Evolutionary conservation across 2,888 invertebrate species (phyloP).

Genomic region (Catocala sponsa): DNA sequence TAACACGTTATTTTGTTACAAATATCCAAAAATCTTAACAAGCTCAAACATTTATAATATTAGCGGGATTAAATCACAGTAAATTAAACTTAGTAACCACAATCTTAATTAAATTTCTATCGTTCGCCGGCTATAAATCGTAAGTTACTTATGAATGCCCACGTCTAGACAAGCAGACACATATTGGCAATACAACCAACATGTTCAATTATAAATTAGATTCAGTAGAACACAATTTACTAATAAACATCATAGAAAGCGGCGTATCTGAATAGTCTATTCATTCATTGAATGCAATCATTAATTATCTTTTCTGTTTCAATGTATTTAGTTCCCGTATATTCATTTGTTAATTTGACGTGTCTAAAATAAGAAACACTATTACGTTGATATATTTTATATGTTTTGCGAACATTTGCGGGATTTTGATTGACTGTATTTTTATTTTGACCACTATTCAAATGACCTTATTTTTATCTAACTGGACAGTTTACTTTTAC

Average conservation of each 20-base stretch:
- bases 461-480: too few relatives aligned
- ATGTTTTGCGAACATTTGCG: conserved; percentile 27
- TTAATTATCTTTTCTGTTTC: conserved; percentile 65
- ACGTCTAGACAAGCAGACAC: conserved; percentile 36
- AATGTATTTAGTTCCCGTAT: conserved; percentile 55
- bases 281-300: conserved; percentile 64
- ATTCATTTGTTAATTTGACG: conserved; percentile 56
- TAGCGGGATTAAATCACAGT: too few relatives aligned
- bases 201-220: conserved; percentile 60
- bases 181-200: conserved; percentile 45
- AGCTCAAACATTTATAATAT: too few relatives aligned
- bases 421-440: conserved; percentile 18
- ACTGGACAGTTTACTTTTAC: too few relatives aligned
- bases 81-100: neutral
- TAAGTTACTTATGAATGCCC: conserved; percentile 45
- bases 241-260: conserved; percentile 63
- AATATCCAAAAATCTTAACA: too few relatives aligned
- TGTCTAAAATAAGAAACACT: conserved; percentile 54
- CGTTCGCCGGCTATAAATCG: conserved; percentile 34
- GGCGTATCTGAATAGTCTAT: conserved; percentile 60
- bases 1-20: too few relatives aligned
- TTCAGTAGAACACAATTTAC: conserved; percentile 59
- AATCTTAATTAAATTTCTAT: conserved; percentile 29
- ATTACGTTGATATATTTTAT: conserved; percentile 50
- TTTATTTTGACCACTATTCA: conserved; percentile 6